A percentile compares a stretch with the other conserved stretches of the same genome.
Conservation (phyloP, 2,888 invertebrate genomes). For the Volucella inflata region DNA sequence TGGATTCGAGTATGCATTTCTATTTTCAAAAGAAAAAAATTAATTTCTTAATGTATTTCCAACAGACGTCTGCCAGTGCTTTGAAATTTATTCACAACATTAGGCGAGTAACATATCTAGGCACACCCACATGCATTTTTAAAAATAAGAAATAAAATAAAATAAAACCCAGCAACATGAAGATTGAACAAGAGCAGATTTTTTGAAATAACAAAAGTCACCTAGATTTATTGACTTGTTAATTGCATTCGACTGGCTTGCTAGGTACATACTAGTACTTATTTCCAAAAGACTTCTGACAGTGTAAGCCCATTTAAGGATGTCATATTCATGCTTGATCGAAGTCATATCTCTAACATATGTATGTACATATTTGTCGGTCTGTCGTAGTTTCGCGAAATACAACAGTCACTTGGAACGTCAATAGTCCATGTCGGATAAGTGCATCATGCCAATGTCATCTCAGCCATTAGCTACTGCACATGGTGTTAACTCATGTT, state of each 20-base stretch:
- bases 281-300: conserved; percentile 19
- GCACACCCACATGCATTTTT: background rate
- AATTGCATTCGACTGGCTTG: conserved; percentile 25
- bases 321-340: conserved; percentile 46
- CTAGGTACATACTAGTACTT: conserved; percentile 5
- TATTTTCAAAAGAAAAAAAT: conserved; percentile 6
- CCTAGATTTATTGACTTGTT: conserved; percentile 20
- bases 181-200: background rate
- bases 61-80: background rate
- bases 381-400: conserved; percentile 26
- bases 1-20: conserved; percentile 1
- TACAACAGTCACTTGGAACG: conserved; percentile 2
- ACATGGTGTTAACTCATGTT: conserved; percentile 50
- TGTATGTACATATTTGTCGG: conserved; percentile 52
- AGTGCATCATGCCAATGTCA: conserved; percentile 37
- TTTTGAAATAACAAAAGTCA: background rate
- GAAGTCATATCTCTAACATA: conserved; percentile 60
- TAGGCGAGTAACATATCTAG: background rate
- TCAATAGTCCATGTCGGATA: conserved; percentile 6
- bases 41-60: background rate
- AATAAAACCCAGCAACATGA: background rate
- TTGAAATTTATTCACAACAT: background rate
- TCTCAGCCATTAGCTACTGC: conserved; percentile 12
- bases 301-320: conserved; percentile 40
- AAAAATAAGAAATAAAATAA: background rate